A percentile compares a stretch with the other conserved stretches of the same genome.
Evolutionary conservation across 2,888 invertebrate species (phyloP).

Genomic region (Aquatica leii): DNA sequence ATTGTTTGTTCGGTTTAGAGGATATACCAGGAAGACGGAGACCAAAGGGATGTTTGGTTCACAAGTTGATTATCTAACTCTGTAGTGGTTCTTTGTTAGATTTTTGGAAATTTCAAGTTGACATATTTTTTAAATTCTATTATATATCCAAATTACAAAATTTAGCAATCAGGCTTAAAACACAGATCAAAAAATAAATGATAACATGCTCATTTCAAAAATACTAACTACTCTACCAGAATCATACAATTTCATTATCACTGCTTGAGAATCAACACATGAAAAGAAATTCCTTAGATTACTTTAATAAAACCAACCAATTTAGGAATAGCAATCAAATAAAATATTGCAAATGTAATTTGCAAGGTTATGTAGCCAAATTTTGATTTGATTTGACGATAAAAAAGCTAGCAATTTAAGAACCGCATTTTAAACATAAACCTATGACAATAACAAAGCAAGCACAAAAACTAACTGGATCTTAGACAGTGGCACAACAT

Average conservation of each 20-base stretch:
- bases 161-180: background rate
- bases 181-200: background rate
- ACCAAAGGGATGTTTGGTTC: too few relatives aligned
- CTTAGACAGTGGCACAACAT: background rate
- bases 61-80: too few relatives aligned
- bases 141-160: background rate
- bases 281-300: too few relatives aligned
- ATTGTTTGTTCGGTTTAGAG: too few relatives aligned
- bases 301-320: too few relatives aligned
- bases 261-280: background rate
- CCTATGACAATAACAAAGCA: background rate
- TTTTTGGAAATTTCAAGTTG: background rate
- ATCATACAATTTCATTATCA: background rate
- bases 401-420: too few relatives aligned
- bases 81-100: too few relatives aligned
- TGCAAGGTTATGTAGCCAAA: background rate
- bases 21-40: too few relatives aligned
- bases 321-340: too few relatives aligned
- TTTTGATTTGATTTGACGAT: too few relatives aligned
- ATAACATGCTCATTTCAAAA: background rate
- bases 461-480: background rate
- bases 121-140: background rate
- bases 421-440: too few relatives aligned
- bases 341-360: too few relatives aligned
- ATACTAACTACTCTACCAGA: slow-evolving; percentile 2